Conservation (phyloP, 2,797 vertebrate species). For the Semotilus atromaculatus region DNA sequence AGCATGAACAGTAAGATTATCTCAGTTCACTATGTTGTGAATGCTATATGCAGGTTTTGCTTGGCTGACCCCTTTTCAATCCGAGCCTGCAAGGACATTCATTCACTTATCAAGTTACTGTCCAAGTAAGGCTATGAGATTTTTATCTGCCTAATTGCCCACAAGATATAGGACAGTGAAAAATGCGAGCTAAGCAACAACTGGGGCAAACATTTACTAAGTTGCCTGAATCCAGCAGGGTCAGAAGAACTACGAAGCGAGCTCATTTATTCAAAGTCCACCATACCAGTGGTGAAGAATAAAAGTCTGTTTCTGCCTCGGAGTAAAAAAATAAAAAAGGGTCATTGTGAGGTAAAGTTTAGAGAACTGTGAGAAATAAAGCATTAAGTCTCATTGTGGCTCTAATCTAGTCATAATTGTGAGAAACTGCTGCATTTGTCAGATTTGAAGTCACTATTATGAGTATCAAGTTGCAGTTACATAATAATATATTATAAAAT, state of each 20-base stretch:
- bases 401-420: neutral
- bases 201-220: slow-evolving; percentile 58
- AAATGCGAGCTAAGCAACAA: slow-evolving; percentile 51
- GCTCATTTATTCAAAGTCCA: slow-evolving; percentile 18
- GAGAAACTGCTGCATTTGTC: neutral
- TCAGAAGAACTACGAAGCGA: neutral
- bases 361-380: neutral
- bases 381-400: neutral
- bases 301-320: neutral
- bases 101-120: slow-evolving; percentile 30
- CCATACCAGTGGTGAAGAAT: neutral
- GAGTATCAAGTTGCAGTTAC: neutral
- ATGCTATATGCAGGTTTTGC: neutral
- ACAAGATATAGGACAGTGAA: slow-evolving; percentile 62
- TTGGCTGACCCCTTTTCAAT: slow-evolving; percentile 25
- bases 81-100: slow-evolving; percentile 26
- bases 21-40: slow-evolving; percentile 21
- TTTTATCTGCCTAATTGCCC: slow-evolving; percentile 57
- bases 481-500: no score
- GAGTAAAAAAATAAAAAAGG: neutral
- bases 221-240: slow-evolving; percentile 40
- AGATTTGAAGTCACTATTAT: neutral
- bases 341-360: neutral
- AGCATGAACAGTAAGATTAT: slow-evolving; percentile 15
- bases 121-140: slow-evolving; percentile 50